Evolutionary conservation across 2,113 vertebrate genomes (phyloP).

Genomic region (Himantopus leucocephalus): DNA sequence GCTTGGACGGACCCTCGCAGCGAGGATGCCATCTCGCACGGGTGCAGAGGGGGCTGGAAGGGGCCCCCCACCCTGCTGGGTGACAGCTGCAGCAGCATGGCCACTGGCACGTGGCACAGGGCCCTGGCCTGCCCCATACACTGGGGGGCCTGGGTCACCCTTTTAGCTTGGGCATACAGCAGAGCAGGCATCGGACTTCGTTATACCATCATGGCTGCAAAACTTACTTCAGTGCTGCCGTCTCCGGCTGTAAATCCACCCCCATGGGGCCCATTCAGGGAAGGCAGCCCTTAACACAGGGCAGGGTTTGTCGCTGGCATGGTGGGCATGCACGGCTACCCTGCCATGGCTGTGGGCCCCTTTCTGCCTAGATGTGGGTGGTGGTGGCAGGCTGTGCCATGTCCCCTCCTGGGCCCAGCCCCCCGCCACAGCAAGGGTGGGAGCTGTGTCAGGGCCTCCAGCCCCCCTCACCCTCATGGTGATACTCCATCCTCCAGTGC

Average conservation of each 20-base stretch:
- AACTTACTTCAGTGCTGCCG: neutral
- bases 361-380: neutral
- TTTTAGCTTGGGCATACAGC: neutral
- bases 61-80: neutral
- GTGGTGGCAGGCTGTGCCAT: neutral
- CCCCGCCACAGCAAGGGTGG: rapidly evolving
- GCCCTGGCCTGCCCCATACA: neutral
- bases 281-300: neutral
- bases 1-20: too few relatives aligned
- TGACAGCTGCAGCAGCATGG: neutral
- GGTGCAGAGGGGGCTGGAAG: neutral
- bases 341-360: neutral
- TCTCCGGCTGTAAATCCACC: neutral
- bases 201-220: neutral
- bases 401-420: neutral
- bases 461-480: rapidly evolving
- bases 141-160: too few relatives aligned
- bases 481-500: neutral
- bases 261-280: too few relatives aligned
- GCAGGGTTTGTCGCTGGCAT: neutral
- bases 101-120: neutral
- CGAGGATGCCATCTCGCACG: neutral
- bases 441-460: neutral
- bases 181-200: neutral
- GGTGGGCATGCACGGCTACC: neutral